A percentile compares a stretch with the other conserved stretches of the same genome.
Evolutionary conservation across 2,888 invertebrate genomes (phyloP).

Genomic region (Mesorhabditis belari): DNA sequence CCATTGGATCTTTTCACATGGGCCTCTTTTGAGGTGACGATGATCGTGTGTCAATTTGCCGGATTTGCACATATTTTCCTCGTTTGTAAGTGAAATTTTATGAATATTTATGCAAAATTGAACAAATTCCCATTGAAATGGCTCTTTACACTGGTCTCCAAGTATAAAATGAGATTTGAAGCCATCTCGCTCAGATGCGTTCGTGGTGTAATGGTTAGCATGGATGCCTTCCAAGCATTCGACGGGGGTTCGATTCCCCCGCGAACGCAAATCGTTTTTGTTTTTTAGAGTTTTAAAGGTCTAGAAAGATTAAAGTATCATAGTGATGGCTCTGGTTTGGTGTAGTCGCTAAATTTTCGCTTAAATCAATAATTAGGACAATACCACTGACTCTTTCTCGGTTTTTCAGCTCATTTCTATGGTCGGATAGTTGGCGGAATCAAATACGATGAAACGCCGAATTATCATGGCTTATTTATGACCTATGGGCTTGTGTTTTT

Average conservation of each 20-base stretch:
- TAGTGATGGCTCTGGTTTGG: too few species aligned
- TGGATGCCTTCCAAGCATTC: slow-evolving; percentile 31
- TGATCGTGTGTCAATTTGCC: not conserved
- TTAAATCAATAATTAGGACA: too few species aligned
- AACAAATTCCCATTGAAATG: too few species aligned
- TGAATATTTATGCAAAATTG: not conserved
- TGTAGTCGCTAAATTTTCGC: too few species aligned
- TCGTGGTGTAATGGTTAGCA: slow-evolving; percentile 25
- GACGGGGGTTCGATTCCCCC: slow-evolving; percentile 32
- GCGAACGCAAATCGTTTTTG: too few species aligned
- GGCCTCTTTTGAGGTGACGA: not conserved
- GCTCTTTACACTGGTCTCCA: too few species aligned
- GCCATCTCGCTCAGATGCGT: slow-evolving; percentile 7
- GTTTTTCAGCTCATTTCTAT: not conserved
- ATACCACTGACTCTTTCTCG: too few species aligned
- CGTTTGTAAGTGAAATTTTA: not conserved
- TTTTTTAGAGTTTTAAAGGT: too few species aligned
- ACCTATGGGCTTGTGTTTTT: slow-evolving; percentile 34
- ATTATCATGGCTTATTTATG: slow-evolving; percentile 32
- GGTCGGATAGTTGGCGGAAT: not conserved
- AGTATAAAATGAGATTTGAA: too few species aligned
- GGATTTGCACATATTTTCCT: not conserved
- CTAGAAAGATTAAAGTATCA: too few species aligned
- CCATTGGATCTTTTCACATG: not conserved
- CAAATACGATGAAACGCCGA: slow-evolving; percentile 1